Conservation (phyloP, 2,113 vertebrate genomes). For the Acrocephalus arundinaceus region DNA sequence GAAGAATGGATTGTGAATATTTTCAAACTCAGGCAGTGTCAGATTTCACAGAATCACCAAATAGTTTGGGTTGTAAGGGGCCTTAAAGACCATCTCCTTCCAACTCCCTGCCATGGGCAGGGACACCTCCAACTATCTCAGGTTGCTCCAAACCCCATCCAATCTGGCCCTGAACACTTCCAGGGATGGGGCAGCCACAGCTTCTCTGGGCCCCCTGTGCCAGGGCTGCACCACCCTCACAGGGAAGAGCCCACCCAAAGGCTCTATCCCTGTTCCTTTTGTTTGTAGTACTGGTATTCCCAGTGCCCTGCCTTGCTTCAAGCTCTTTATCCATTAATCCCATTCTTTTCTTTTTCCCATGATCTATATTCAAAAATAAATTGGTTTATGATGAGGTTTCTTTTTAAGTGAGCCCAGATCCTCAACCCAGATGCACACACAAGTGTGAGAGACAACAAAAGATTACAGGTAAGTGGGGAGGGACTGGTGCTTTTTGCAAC, state of each 20-base stretch:
- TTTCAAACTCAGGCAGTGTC: neutral
- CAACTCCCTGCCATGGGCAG: neutral
- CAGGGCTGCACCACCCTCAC: neutral
- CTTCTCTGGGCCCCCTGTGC: neutral
- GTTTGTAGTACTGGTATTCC: neutral
- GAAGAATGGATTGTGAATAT: neutral
- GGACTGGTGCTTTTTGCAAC: neutral
- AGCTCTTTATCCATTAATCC: neutral
- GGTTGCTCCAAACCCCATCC: fast-evolving
- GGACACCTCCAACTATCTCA: neutral
- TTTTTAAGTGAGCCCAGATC: neutral
- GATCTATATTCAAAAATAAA: neutral
- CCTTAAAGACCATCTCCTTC: neutral
- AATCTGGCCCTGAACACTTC: neutral
- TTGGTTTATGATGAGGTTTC: neutral
- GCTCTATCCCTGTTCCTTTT: neutral
- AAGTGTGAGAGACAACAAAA: neutral
- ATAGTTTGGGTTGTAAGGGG: neutral
- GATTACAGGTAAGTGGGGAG: neutral
- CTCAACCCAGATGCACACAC: neutral
- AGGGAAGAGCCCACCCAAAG: neutral
- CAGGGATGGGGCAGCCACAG: neutral
- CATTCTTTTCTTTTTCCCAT: neutral
- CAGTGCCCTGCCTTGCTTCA: neutral
- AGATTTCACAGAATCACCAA: neutral